Base-by-base conservation (phyloP, 2,888 invertebrate genomes). In the Diadegma fenestrale region DNA sequence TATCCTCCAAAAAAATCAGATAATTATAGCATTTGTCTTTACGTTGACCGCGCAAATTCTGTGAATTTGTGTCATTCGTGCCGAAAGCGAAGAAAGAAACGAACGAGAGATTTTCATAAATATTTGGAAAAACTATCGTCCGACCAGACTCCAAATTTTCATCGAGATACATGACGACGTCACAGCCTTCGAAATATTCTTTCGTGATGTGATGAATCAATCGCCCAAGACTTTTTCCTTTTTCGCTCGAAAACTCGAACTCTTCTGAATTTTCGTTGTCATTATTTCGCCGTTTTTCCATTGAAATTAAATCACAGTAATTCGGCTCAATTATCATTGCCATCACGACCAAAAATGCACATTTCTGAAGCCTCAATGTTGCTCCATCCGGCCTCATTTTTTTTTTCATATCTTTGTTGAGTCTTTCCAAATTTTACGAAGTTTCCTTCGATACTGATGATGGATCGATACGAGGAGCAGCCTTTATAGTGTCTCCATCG, bases 131-230 rank as follows among this genome's bases (percentile, higher is more conserved):
- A 33, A 54, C 22, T 1, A 45, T 73, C 6, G 45, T n/a, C 22
- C 33, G 33, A 0, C 17, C 33, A 14, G 61, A 58, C 33, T 26
- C 33, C 26, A 63, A 68, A 54, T 73, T 71, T 37, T 85, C 84
- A 78, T 97, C 97, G 88, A 97, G 97, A n/a, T 97, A 94, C 84
- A 97, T 95, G 2, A 96, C 94, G 1, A 96, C 95, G 0, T 95
- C 95, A 89, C 97, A 97, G 80, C 95, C 95, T n/a, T 92, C 94
- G 37, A 97, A 92, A 92, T 97, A 96, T 10, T 95, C 94, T 0
- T 94, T 69, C 0, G 96, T 95, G 51, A 97, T 94, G 89, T 95
- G 95, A 84, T 95, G 95, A 6, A 97, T 90, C 17, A 97, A 94
- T 68, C 94, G 94, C 1, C 96, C 95, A 12, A 97, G 93, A 0